Base-by-base conservation (phyloP, 2,113 vertebrate genomes). In the Gymnarchus niloticus region DNA sequence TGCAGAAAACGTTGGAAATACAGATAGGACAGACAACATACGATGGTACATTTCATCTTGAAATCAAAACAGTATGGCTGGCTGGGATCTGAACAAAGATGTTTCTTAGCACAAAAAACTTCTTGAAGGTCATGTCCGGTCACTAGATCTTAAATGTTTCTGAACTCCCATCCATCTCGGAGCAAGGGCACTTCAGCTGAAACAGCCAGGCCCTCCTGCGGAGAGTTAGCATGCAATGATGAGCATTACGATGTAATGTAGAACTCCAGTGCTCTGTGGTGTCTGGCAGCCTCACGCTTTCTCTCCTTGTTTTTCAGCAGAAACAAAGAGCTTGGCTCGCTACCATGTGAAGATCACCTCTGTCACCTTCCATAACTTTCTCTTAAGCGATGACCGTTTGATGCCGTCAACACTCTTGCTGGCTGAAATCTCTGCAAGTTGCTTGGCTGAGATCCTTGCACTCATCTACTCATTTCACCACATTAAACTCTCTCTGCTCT, bases 391-490 rank as follows among this genome's bases (percentile, higher is more conserved):
- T 90, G 89, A 89, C 90, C 19, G 90, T 87, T 90, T 92, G 91
- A 93, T 92, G 89, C 92, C 90, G 92, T 90, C 87, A 88, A 90
- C 86, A 87, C 87, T 89, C 87, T 90, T 88, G 87, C 81, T 77
- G 86, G 85, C 86, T 44, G 56, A 69, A n/a, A 12, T 41, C 56
- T 89, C 83, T 33, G 46, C 85, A 89, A 89, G 87, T 86, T 85
- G 88, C 84, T 33, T 0, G 54, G 87, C 88, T 88, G 89, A 88
- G 88, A 90, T 88, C 87, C 46, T 85, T 84, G 41, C 86, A 37
- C 23, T 23, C 65, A 28, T 17, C 19, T 2, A 69, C 12, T 69
- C 25, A 3, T 87, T 83, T 56, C 80, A 77, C 89, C 88, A 87
- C 81, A 87, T 89, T 86, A 89, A 77, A 85, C 88, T 69, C 33